These are phyloP conservation scores for Hydrotaea diabolus DNA, from an alignment of 2,888 invertebrate genomes.

Conservation along the genomic window DNA sequence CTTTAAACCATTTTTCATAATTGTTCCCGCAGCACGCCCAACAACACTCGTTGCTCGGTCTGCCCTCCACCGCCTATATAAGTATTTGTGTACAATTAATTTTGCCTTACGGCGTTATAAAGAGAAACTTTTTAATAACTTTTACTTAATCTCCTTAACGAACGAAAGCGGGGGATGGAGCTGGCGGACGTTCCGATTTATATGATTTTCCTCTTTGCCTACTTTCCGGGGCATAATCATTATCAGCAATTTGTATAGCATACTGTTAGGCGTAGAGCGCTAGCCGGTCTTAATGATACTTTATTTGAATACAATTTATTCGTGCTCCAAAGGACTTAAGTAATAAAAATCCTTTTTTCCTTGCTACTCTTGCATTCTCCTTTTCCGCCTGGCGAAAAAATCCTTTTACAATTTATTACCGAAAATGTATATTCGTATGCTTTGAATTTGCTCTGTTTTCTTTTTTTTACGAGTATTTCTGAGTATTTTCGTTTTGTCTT, in stretches of 20 bases:
- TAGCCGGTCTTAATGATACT: conserved; percentile 30
- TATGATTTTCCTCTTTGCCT: background rate
- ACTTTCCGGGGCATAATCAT: conserved; percentile 36
- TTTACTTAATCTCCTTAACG: conserved; percentile 41
- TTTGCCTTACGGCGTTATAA: conserved; percentile 7
- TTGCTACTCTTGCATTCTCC: too few relatives aligned
- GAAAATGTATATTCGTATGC: background rate
- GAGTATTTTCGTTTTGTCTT: background rate
- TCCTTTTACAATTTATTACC: conserved; percentile 49
- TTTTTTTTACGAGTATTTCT: too few relatives aligned
- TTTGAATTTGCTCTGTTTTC: too few relatives aligned
- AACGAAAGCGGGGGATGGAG: background rate
- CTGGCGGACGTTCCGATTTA: background rate
- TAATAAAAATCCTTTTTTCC: conserved; percentile 28
- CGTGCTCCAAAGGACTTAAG: conserved; percentile 54
- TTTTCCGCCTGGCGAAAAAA: background rate
- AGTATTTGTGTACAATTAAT: conserved; percentile 33
- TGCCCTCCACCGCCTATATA: background rate
- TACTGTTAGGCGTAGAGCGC: conserved; percentile 42
- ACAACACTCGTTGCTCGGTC: too few relatives aligned
- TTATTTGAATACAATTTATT: conserved; percentile 50
- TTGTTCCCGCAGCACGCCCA: too few relatives aligned
- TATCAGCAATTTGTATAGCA: conserved; percentile 54
- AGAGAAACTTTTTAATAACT: conserved; percentile 35
- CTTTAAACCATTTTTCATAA: too few relatives aligned